Evolutionary conservation across 92 coral and sea anemone genomes (phyloP), one percentile per base, ranked within the genome.

Genomic region (Montipora capitata): DNA sequence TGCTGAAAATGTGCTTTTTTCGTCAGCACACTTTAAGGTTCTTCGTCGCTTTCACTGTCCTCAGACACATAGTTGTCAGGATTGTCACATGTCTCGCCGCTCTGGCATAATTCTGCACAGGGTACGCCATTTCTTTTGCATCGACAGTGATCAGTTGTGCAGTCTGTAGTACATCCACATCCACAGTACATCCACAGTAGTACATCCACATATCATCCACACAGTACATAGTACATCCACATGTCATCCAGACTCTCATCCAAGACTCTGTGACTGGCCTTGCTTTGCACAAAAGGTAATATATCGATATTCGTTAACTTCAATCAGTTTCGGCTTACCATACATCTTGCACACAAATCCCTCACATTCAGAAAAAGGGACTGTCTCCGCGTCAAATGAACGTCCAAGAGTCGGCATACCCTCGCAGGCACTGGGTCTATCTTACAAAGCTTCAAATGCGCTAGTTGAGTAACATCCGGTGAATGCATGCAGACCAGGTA

Each of bases 91-190:
- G 49, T 63, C 18, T 75, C 66, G 57, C 83, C 82, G n/a, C n/a
- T n/a, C n/a, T n/a, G n/a, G n/a, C n/a, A n/a, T n/a, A n/a, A n/a
- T n/a, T n/a, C n/a, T n/a, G n/a, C n/a, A n/a, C n/a, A n/a, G n/a
- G n/a, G n/a, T n/a, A n/a, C n/a, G n/a, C n/a, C n/a, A n/a, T n/a
- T n/a, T n/a, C n/a, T n/a, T n/a, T n/a, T n/a, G n/a, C n/a, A n/a
- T n/a, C n/a, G n/a, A 35, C 83, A 85, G 82, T 85, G 76, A 66
- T 76, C 75, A 48, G 82, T 61, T 72, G 69, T 49, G 74, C 88
- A 87, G 67, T 68, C 69, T 68, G 74, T 69, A 42, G 72, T 74
- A 66, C 94, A 91, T 69, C 89, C 83, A 87, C 94, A 91, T 11
- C n/a, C n/a, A n/a, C n/a, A 81, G 65, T 43, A 82, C 57, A 49